Base-by-base conservation (phyloP, 1,140 invertebrate species). In the Apis laboriosa region DNA sequence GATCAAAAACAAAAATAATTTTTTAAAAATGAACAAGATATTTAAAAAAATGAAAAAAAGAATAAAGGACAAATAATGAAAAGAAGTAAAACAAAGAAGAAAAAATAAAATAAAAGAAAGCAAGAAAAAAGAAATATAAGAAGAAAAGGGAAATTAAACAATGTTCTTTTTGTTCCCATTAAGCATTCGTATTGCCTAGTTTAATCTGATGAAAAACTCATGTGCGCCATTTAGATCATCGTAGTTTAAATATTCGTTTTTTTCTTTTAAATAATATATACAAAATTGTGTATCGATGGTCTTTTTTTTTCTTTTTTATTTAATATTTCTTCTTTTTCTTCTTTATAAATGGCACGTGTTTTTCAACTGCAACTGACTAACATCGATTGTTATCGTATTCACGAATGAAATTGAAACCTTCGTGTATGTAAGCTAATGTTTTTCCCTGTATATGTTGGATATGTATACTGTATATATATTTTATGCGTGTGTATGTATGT, bases 251-350 rank as follows among this genome's bases (percentile, higher is more conserved):
- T 55, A 12, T 12, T 74, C 21, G 19, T 24, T 75, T 73, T 43
- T n/a, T 28, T n/a, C 60, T 17, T 58, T 34, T 58, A 70, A 78
- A 79, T 79, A 83, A 73, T 79, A 79, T 60, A 9, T 72, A 78
- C 68, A 60, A 12, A 11, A 63, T 60, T 73, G 53, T 49, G 55
- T 43, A 19, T 55, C 24, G 58, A 71, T 11, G 64, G 56, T 34
- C 2, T 66, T 53, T 64, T 28, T 9, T 1, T 73, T 28, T 19
- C 17, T 8, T 24, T 24, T 55, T 28, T 67, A 5, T 67, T 9
- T 5, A 1, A 12, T 5, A 43, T 8, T 15, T 9, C 7, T 24
- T 56, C 24, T 55, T 56, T 28, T 56, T 56, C 15, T 55, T 56
- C 24, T 19, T 71, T 64, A 21, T 4, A 28, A 53, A 53, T 75